Conservation (phyloP, 2,113 vertebrate genomes). For the Ciconia boyciana region DNA sequence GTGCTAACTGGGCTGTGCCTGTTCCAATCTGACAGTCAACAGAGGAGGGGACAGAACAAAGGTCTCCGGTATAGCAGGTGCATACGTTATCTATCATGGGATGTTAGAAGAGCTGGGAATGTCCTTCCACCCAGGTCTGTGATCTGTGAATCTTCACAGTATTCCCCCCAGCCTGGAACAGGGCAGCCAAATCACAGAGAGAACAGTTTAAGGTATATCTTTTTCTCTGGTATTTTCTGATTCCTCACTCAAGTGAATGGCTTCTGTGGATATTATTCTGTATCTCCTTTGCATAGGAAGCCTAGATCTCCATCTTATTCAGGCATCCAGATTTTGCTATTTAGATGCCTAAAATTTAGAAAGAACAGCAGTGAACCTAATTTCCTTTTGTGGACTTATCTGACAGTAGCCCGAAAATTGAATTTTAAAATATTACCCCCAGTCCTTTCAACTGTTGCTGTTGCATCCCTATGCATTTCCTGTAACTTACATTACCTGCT, state of each 20-base stretch:
- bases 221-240: not conserved
- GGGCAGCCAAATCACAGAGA: not conserved
- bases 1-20: not conserved
- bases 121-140: not conserved
- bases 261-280: not conserved
- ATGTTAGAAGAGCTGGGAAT: not conserved
- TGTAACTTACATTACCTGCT: slow-evolving; percentile 30
- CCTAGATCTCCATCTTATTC: not conserved
- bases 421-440: not conserved
- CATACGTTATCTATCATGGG: not conserved
- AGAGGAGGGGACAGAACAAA: not conserved
- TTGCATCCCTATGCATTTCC: not conserved
- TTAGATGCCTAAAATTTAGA: not conserved
- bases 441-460: not conserved
- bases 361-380: not conserved
- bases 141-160: not conserved
- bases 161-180: not conserved
- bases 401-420: not conserved
- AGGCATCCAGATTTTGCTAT: not conserved
- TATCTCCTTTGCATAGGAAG: not conserved
- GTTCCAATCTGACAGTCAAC: not conserved
- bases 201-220: not conserved
- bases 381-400: not conserved
- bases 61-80: not conserved
- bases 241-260: not conserved